A percentile compares a stretch with the other conserved stretches of the same genome.
phyloP scores from a whole-genome alignment of 2,888 invertebrate genomes.

The Elysia crispata region DNA sequence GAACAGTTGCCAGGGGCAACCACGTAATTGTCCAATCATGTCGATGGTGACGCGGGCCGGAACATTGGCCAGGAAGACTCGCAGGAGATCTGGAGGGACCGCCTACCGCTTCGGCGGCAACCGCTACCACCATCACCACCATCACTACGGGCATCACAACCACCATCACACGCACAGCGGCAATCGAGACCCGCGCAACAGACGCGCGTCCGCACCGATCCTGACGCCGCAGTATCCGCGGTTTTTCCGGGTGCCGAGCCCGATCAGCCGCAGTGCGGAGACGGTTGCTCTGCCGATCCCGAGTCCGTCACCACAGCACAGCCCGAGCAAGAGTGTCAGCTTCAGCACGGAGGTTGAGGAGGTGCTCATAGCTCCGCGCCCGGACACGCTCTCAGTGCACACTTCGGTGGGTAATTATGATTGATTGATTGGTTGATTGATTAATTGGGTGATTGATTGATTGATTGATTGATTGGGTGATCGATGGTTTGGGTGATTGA shows the following conservation, averaged over 20 bases:
- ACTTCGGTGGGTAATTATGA: conserved; percentile 33
- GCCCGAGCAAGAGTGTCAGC: conserved; percentile 55
- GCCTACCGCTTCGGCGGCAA: conserved; percentile 49
- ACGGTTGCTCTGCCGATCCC: conserved; percentile 52
- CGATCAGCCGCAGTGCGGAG: conserved; percentile 57
- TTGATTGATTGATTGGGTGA: not conserved
- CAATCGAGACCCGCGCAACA: conserved; percentile 43
- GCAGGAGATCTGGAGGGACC: conserved; percentile 51
- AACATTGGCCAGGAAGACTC: conserved; percentile 52
- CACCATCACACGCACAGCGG: conserved; percentile 27
- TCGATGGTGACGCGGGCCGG: conserved; percentile 51
- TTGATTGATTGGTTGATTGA: not conserved
- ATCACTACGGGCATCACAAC: conserved; percentile 38
- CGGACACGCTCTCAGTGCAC: conserved; percentile 51
- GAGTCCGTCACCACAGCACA: conserved; percentile 37
- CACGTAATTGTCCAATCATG: conserved; percentile 26
- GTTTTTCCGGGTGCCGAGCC: conserved; percentile 49
- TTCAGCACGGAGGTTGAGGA: conserved; percentile 56
- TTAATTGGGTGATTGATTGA: not conserved
- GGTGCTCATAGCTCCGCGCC: conserved; percentile 48
- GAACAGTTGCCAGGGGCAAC: not conserved
- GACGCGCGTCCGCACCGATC: conserved; percentile 56
- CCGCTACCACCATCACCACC: conserved; percentile 44
- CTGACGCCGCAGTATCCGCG: conserved; percentile 51
- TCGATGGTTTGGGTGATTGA: not conserved